Base-by-base conservation (phyloP, 2,888 invertebrate genomes). In the Gnatocerus cornutus region DNA sequence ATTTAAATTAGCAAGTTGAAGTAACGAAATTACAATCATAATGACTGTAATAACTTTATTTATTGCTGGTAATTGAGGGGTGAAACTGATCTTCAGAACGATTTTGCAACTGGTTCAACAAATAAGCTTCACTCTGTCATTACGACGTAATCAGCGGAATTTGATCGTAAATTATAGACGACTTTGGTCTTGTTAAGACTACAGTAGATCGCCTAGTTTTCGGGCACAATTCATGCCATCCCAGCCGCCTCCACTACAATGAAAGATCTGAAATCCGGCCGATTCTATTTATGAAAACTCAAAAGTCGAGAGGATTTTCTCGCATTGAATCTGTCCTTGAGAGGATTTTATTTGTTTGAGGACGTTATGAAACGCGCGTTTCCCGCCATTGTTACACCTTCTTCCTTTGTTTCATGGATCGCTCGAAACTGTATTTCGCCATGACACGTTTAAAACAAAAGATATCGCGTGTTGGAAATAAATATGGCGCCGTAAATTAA, bases 401-500 rank as follows among this genome's bases (percentile, higher is more conserved):
- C 72, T 78, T 78, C 79, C 79, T 81, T 80, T 80, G 81, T 81
- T 79, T 76, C 73, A 61, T 70, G 76, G 76, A 76, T 74, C 71
- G 76, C 73, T 78, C 77, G 76, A 77, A 80, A 76, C 76, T 76
- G 73, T 75, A 77, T 81, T 83, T 82, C 82, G 82, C 84, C 83
- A 83, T 84, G 84, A 84, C 84, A 84, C 82, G 83, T 83, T 84
- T 83, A 81, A 83, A 84, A 84, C 84, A 84, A 84, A 84, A 83
- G 84, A 80, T 82, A 84, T 84, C 84, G 84, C 84, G 84, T 84
- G 83, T 81, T 81, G 78, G 83, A 83, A 83, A 82, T 84, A 84
- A 84, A 84, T 84, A 84, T 84, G 84, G 84, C 84, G 84, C 78
- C 81, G 83, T 84, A 84, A 84, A 85, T 84, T 84, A 84, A 81